These are phyloP conservation scores for Caenorhabditis panamensis DNA, from an alignment of 2,888 invertebrate genomes.

Conservation along the genomic window DNA sequence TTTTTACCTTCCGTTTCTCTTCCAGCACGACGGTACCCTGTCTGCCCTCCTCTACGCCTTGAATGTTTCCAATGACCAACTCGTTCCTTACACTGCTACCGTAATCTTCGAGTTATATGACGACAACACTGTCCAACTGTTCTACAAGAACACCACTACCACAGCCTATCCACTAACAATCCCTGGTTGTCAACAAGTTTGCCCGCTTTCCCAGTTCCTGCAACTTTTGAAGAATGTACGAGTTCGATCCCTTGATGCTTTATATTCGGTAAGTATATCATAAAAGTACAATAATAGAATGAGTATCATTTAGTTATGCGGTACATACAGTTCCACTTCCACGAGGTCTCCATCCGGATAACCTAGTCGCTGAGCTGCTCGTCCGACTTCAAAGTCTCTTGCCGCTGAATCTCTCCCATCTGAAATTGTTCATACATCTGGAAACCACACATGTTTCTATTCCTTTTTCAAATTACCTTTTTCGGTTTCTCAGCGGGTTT, in stretches of 20 bases:
- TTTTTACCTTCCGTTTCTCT: too few relatives aligned
- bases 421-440: constrained; percentile 58
- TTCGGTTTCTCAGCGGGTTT: constrained; percentile 5
- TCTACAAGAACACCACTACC: constrained; percentile 57
- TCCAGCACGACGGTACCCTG: constrained; percentile 70
- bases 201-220: constrained; percentile 53
- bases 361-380: background rate
- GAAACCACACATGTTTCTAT: background rate
- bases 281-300: background rate
- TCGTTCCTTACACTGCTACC: constrained; percentile 66
- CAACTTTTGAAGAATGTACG: constrained; percentile 44
- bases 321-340: constrained; percentile 28
- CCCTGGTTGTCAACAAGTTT: constrained; percentile 49
- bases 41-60: constrained; percentile 60
- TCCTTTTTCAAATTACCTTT: background rate
- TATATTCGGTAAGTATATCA: constrained; percentile 30
- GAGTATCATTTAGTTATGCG: constrained; percentile 41
- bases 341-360: background rate
- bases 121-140: constrained; percentile 59
- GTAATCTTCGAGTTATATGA: constrained; percentile 66
- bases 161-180: constrained; percentile 38
- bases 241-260: constrained; percentile 37
- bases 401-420: constrained; percentile 21
- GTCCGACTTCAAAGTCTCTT: constrained; percentile 14
- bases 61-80: constrained; percentile 65